Evolutionary conservation across 2,888 invertebrate genomes (phyloP), one percentile per base, ranked within the genome.

Genomic region (Gortyna flavago): DNA sequence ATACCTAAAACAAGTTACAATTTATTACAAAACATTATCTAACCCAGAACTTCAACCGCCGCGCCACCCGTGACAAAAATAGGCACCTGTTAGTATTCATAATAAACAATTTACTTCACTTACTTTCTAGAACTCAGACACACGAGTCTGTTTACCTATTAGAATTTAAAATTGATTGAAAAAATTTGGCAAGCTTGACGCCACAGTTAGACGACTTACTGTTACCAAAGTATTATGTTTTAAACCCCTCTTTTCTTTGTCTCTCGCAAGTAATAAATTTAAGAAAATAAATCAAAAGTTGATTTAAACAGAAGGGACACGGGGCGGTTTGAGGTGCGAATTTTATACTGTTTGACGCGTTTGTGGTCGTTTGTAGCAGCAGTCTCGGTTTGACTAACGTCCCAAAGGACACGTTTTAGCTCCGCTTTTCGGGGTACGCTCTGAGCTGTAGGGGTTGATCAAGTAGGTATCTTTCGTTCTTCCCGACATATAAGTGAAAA

Each of bases 401-500:
- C 13, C 41, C 65, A 95, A 88, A 38, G 94, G 94, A 88, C 96
- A 96, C 18, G 96, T 95, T 89, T 95, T 95, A 18, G 91, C 94
- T 51, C 93, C 94, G 82, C 86, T 81, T 82, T 93, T 95, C 13
- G 94, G 93, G 32, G 93, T 94, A 18, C 79, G 83, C 32, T 90
- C 90, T 3, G 94, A 91, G 81, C 93, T 94, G 83, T 94, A 95
- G 1, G 96, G 96, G 81, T 95, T 94, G 44, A 96, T 88, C 32
- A 95, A 79, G 89, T 92, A 93, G 9, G 91, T 92, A 81, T 96
- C 96, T 81, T 94, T 94, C 92, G 93, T 92, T 84, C 96, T 91
- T 72, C 93, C 93, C n/a, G 96, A 94, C 94, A 96, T 94, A 70
- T 96, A 96, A 0, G 96, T 95, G 82, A 94, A 96, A 86, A 93